Percentiles rank a stretch among this genome's conserved stretches.
Evolutionary conservation across 2,888 invertebrate genomes (phyloP).

Genomic region (Drosophila cracens): DNA sequence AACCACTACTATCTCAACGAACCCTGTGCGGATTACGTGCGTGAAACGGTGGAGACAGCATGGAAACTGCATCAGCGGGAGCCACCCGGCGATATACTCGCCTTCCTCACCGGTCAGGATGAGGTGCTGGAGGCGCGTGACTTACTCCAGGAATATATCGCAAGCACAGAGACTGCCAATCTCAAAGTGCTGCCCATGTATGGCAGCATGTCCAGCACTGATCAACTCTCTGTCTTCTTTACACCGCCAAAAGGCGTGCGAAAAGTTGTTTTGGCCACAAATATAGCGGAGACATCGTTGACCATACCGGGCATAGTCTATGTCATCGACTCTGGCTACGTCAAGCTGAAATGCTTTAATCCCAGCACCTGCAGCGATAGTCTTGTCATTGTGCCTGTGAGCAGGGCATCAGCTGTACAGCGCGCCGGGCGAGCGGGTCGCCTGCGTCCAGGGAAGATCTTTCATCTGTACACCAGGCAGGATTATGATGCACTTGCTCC

Average conservation of each 20-base stretch:
- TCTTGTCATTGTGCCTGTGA: slow-evolving; percentile 92
- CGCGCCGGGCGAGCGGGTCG: slow-evolving; percentile 97
- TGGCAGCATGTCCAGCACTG: slow-evolving; percentile 92
- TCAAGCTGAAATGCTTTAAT: slow-evolving; percentile 96
- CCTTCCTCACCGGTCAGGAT: slow-evolving; percentile 97
- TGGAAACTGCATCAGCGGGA: slow-evolving; percentile 95
- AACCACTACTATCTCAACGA: slow-evolving; percentile 93
- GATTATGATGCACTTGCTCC: slow-evolving; percentile 89
- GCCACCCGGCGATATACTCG: slow-evolving; percentile 93
- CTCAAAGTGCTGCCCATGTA: slow-evolving; percentile 95
- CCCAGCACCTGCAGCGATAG: slow-evolving; percentile 93
- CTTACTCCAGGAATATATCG: slow-evolving; percentile 87
- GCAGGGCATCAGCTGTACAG: slow-evolving; percentile 95
- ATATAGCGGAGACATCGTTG: slow-evolving; percentile 98
- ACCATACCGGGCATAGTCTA: slow-evolving; percentile 97
- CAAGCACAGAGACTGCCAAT: slow-evolving; percentile 85
- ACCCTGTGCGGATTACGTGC: slow-evolving; percentile 95
- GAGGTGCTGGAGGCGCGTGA: slow-evolving; percentile 93
- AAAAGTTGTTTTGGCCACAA: slow-evolving; percentile 97
- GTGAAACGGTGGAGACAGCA: slow-evolving; percentile 93
- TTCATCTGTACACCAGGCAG: slow-evolving; percentile 92
- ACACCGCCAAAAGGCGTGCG: slow-evolving; percentile 89
- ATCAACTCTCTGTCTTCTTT: slow-evolving; percentile 93
- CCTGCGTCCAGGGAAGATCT: slow-evolving; percentile 93
- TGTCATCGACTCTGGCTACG: slow-evolving; percentile 98